These are phyloP conservation scores for Hydropsyche betteni DNA, from an alignment of 2,888 invertebrate genomes.

Conservation along the genomic window DNA sequence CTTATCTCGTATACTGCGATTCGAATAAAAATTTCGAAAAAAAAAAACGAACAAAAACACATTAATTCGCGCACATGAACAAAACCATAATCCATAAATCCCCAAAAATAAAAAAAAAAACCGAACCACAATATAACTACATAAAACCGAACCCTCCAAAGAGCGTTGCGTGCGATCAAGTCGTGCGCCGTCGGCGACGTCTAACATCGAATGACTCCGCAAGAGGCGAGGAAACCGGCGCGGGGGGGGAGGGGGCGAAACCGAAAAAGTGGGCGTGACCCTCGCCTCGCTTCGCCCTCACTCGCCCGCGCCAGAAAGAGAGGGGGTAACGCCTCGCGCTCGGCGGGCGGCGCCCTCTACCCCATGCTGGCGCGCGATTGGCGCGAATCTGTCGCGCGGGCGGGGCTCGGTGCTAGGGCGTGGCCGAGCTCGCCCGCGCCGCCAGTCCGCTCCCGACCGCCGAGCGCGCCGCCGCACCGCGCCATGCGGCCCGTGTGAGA, in stretches of 20 bases:
- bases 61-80: too few relatives aligned
- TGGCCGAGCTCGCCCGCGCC: conserved; percentile 57
- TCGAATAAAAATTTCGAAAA: too few relatives aligned
- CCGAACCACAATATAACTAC: neutral
- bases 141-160: neutral
- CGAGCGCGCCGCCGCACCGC: conserved; percentile 57
- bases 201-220: too few relatives aligned
- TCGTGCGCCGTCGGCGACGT: conserved; percentile 46
- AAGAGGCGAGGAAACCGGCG: conserved; percentile 11
- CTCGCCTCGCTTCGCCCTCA: conserved; percentile 43
- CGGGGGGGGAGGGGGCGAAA: conserved; percentile 53
- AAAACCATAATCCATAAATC: too few relatives aligned
- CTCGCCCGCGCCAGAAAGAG: conserved; percentile 51
- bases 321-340: conserved; percentile 52
- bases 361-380: conserved; percentile 58
- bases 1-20: too few relatives aligned
- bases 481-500: conserved; percentile 27
- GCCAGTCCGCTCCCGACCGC: conserved; percentile 68
- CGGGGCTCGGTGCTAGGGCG: conserved; percentile 54
- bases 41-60: too few relatives aligned
- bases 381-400: conserved; percentile 55
- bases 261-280: conserved; percentile 54
- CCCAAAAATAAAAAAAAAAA: neutral
- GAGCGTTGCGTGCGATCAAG: conserved; percentile 36
- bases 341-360: conserved; percentile 55